Percentiles rank a stretch among this genome's conserved stretches.
phyloP scores from a whole-genome alignment of 2,797 vertebrate species.

The Microcaecilia unicolor region DNA sequence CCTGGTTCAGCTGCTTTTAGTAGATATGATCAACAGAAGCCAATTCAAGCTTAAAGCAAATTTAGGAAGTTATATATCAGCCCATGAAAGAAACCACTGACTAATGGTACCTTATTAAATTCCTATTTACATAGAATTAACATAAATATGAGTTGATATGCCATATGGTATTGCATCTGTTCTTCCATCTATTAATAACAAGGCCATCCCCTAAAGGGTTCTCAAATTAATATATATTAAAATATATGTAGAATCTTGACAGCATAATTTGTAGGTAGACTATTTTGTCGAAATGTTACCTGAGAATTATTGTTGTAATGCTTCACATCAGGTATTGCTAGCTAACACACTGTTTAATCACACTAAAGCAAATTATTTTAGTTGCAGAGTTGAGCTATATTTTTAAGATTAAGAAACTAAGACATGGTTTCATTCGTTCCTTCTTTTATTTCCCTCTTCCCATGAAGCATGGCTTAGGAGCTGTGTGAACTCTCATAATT shows the following conservation, averaged over 20 bases:
- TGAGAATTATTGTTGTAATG: slow-evolving; percentile 13
- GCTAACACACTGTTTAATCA: too few relatives aligned
- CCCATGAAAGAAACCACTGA: slow-evolving; percentile 45
- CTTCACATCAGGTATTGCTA: slow-evolving; percentile 13
- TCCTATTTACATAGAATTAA: slow-evolving; percentile 66
- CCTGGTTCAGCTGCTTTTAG: not conserved
- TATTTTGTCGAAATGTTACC: slow-evolving; percentile 15
- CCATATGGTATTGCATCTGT: slow-evolving; percentile 64
- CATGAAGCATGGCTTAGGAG: too few relatives aligned
- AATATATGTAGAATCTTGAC: slow-evolving; percentile 34
- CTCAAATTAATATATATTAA: slow-evolving; percentile 53
- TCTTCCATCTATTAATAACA: slow-evolving; percentile 57
- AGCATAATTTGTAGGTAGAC: slow-evolving; percentile 28
- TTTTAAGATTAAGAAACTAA: too few relatives aligned
- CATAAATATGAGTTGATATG: slow-evolving; percentile 64
- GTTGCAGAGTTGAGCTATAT: too few relatives aligned
- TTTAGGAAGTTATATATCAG: slow-evolving; percentile 35
- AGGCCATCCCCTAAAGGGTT: slow-evolving; percentile 53
- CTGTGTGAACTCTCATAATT: too few relatives aligned
- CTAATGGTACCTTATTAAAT: slow-evolving; percentile 66
- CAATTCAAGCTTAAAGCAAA: slow-evolving; percentile 18
- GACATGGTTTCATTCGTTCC: too few relatives aligned
- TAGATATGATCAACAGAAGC: not conserved
- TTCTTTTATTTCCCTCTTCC: too few relatives aligned
- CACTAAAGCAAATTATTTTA: too few relatives aligned